Conservation (phyloP, 2,797 vertebrate species). For the Sebastes cheni region DNA sequence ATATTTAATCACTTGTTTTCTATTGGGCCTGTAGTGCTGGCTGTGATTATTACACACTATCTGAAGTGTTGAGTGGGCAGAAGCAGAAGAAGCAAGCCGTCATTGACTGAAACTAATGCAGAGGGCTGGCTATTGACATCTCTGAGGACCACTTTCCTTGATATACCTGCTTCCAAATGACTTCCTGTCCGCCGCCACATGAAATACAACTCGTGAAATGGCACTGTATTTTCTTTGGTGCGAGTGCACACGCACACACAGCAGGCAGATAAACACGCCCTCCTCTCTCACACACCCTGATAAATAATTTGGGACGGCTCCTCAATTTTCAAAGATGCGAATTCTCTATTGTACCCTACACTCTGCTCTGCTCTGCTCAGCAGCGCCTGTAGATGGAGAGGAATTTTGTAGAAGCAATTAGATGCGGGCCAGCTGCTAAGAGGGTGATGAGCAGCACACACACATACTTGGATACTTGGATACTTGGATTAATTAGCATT, state of each 20-base stretch:
- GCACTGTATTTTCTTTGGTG: conserved; percentile 27
- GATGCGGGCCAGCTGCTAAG: conserved; percentile 37
- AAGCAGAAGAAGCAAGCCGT: conserved; percentile 24
- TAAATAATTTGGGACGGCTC: conserved; percentile 50
- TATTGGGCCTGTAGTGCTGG: background rate
- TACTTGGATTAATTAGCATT: conserved; percentile 28
- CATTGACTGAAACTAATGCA: conserved; percentile 38
- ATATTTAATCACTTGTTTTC: conserved; percentile 12
- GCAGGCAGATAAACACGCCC: conserved; percentile 10
- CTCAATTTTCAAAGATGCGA: conserved; percentile 45
- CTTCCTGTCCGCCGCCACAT: conserved; percentile 17
- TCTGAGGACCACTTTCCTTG: conserved; percentile 24
- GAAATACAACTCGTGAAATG: conserved; percentile 31
- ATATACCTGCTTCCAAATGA: conserved; percentile 22
- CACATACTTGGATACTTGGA: background rate
- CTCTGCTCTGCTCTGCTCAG: background rate
- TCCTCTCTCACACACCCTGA: background rate
- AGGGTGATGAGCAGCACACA: background rate
- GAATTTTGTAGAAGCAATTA: conserved; percentile 55
- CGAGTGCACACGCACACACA: background rate
- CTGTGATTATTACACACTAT: background rate
- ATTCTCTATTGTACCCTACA: conserved; percentile 30
- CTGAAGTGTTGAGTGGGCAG: conserved; percentile 12
- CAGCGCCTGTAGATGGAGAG: background rate
- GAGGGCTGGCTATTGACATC: conserved; percentile 35